A percentile compares a stretch with the other conserved stretches of the same genome.
Evolutionary conservation across 2,113 vertebrate species (phyloP).

Genomic region (Recurvirostra avosetta): DNA sequence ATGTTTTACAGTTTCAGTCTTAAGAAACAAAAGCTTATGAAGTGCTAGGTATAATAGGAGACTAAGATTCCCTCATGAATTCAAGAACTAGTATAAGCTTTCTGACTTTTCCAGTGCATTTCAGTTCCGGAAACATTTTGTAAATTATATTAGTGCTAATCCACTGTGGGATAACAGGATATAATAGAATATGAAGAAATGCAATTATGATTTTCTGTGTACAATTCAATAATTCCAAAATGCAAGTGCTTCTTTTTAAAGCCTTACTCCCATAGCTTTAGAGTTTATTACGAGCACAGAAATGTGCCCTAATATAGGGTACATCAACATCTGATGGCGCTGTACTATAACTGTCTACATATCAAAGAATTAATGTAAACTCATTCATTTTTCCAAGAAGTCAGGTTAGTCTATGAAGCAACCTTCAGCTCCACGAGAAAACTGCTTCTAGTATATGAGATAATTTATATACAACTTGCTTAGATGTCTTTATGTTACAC

Average conservation of each 20-base stretch:
- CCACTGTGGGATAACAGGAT: not conserved
- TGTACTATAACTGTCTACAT: not conserved
- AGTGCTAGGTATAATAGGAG: not conserved
- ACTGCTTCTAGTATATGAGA: not conserved
- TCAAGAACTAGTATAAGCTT: not conserved
- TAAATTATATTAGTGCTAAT: conserved; percentile 16
- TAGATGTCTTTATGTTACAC: not conserved
- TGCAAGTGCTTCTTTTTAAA: not conserved
- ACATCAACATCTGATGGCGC: not conserved
- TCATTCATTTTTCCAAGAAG: not conserved
- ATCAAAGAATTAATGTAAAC: not conserved
- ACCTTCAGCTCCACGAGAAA: not conserved
- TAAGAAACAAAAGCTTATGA: not conserved
- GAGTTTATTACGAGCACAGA: not conserved
- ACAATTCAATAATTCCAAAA: not conserved
- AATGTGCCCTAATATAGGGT: not conserved
- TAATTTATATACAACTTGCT: not conserved
- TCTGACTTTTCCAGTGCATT: not conserved
- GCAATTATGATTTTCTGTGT: conserved; percentile 1
- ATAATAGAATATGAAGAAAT: not conserved
- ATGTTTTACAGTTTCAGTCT: not conserved
- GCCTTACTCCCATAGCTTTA: not conserved
- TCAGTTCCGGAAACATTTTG: conserved; percentile 1
- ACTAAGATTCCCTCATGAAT: not conserved
- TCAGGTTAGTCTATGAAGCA: not conserved